Evolutionary conservation across 1,140 invertebrate species (phyloP).

Genomic region (Rhyacophila brunnea): DNA sequence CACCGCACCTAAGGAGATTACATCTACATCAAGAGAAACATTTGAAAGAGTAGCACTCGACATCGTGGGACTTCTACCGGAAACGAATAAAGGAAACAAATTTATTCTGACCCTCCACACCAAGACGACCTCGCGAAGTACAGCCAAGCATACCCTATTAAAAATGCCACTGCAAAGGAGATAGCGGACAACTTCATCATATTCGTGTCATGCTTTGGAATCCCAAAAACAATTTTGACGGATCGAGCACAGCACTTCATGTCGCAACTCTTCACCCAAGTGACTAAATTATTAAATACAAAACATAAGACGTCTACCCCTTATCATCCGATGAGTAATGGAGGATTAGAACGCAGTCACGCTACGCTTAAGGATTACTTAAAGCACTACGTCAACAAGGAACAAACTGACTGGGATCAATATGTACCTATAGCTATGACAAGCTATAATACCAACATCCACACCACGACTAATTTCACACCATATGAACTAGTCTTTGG

Average conservation of each 20-base stretch:
- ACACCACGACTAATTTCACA: constrained; percentile 41
- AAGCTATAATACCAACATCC: too few species aligned
- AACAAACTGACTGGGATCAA: constrained; percentile 41
- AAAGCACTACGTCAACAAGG: constrained; percentile 39
- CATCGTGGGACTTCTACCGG: constrained; percentile 38
- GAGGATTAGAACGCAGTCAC: constrained; percentile 40
- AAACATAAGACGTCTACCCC: constrained; percentile 32
- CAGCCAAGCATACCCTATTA: constrained; percentile 37
- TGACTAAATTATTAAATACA: constrained; percentile 32
- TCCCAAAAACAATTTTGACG: constrained; percentile 38
- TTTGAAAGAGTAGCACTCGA: constrained; percentile 37
- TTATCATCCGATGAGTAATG: constrained; percentile 39
- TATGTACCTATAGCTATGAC: constrained; percentile 39
- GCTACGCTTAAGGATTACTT: constrained; percentile 41
- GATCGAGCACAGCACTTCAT: constrained; percentile 40
- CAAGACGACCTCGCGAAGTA: constrained; percentile 46
- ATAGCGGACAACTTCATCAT: constrained; percentile 27
- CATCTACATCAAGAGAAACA: constrained; percentile 33
- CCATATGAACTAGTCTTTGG: constrained; percentile 48
- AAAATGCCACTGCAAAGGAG: constrained; percentile 27
- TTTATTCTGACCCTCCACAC: constrained; percentile 42
- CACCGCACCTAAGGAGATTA: constrained; percentile 36
- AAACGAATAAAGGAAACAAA: constrained; percentile 34
- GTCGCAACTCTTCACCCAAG: constrained; percentile 14
- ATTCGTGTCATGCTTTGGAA: constrained; percentile 35